Base-by-base conservation (phyloP, 2,888 invertebrate genomes). In the Altica lythri region DNA sequence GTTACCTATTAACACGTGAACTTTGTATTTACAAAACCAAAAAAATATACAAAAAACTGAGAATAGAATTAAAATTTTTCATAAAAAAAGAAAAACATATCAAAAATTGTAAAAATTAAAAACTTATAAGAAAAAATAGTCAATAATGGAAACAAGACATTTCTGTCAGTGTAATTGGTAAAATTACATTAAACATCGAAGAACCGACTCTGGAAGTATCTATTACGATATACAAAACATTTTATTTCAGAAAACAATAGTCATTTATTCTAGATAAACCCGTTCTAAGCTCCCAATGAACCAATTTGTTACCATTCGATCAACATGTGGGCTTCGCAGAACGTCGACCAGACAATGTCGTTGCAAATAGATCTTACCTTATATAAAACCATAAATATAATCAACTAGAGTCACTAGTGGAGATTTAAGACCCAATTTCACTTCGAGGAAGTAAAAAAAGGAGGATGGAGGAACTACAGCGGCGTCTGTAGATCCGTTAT, bases 381-480 rank as follows among this genome's bases (percentile, higher is more conserved):
- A 4, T 30, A 30, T 30, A 30, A 30, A 30, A 30, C 13, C 30
- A 13, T 30, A 30, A 12, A 30, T 30, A 30, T 30, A 30, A 30
- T 30, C 30, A 30, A 12, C 12, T 9, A 12, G n/a, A n/a, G 12
- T 30, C 30, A 12, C 12, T 12, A 32, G 17, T 30, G 13, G 6
- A 29, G 34, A 45, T 34, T 45, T 45, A 17, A 19, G 14, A 45
- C 32, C 18, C 34, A 34, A 45, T 19, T 45, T 19, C 13, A 34
- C 16, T 12, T 29, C 14, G 32, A 45, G 34, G 22, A 32, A 34
- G 19, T 43, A 13, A 22, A 30, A 30, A 30, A 45, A 45, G 30
- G 30, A 29, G 30, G 12, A 30, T 30, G 12, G 12, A 13, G 12
- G 2, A 1, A n/a, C n/a, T n/a, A n/a, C n/a, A n/a, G n/a, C 12